A percentile compares a stretch with the other conserved stretches of the same genome.
These are phyloP conservation scores for Hypotaenidia philippensis DNA, from an alignment of 2,797 vertebrate genomes.

Conservation along the genomic window DNA sequence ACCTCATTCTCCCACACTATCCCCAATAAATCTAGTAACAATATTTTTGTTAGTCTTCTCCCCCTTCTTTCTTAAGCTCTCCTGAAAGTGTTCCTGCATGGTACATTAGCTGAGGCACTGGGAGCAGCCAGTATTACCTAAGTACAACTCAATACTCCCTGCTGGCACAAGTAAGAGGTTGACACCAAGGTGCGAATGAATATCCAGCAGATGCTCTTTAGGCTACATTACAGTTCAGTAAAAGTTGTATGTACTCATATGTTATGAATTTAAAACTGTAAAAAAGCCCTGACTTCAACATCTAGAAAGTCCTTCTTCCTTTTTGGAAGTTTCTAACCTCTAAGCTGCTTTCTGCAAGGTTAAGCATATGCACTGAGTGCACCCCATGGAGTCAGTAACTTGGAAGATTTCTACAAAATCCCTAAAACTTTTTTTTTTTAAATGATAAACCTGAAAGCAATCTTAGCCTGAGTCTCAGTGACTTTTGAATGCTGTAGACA, in stretches of 20 bases:
- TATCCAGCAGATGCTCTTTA: background rate
- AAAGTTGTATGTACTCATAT: background rate
- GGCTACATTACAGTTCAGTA: background rate
- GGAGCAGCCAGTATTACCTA: background rate
- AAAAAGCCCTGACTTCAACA: background rate
- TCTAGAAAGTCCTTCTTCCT: background rate
- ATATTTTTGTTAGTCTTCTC: background rate
- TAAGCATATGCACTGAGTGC: background rate
- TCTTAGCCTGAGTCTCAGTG: background rate
- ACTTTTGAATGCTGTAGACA: slow-evolving; percentile 12
- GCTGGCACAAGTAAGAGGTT: background rate
- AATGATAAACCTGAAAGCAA: slow-evolving; percentile 6
- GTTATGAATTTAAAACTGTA: background rate
- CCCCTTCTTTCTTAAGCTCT: background rate
- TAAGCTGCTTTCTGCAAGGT: background rate
- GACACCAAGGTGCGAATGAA: background rate
- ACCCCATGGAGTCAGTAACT: slow-evolving; percentile 17
- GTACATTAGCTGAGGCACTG: background rate
- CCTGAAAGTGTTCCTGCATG: background rate
- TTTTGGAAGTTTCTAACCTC: slow-evolving; percentile 9
- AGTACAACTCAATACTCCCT: background rate
- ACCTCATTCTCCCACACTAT: background rate
- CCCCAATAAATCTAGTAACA: background rate
- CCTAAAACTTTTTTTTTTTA: background rate
- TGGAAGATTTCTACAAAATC: slow-evolving; percentile 9